Percentiles rank a stretch among this genome's conserved stretches.
phyloP scores from a whole-genome alignment of 2,888 invertebrate genomes.

The Ariolimax columbianus region DNA sequence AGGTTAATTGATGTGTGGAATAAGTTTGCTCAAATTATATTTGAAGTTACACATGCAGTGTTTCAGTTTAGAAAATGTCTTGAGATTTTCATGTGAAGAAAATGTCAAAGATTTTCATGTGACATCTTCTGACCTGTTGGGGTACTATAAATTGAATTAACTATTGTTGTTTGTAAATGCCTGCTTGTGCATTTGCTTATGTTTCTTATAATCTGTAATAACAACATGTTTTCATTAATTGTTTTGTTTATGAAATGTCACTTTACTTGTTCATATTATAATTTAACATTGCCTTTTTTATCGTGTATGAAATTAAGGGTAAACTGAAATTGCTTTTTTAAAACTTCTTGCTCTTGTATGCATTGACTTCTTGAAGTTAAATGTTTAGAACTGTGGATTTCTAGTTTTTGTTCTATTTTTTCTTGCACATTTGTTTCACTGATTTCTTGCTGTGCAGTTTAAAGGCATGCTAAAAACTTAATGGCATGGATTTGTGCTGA shows the following conservation, averaged over 20 bases:
- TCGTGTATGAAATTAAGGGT: not conserved
- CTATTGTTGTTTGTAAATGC: slow-evolving; percentile 12
- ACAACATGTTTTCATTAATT: not conserved
- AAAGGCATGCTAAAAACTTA: slow-evolving; percentile 33
- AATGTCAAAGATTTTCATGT: too few relatives aligned
- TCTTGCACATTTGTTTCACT: not conserved
- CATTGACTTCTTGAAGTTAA: not conserved
- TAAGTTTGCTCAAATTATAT: too few relatives aligned
- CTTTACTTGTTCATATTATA: not conserved
- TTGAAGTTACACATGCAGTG: too few relatives aligned
- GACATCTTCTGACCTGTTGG: not conserved
- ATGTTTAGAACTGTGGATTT: not conserved
- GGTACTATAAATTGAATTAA: not conserved
- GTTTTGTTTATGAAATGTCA: not conserved
- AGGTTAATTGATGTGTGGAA: too few relatives aligned
- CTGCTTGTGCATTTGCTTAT: slow-evolving; percentile 32
- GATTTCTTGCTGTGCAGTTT: slow-evolving; percentile 24
- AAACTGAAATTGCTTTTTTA: not conserved
- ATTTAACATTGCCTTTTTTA: not conserved
- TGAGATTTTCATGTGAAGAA: too few relatives aligned
- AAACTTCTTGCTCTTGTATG: not conserved
- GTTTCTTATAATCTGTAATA: not conserved
- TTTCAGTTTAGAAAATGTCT: too few relatives aligned
- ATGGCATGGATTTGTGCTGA: slow-evolving; percentile 24
- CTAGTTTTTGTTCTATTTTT: not conserved